Percentiles rank a stretch among this genome's conserved stretches.
Conservation (phyloP, 2,888 invertebrate species). For the Thysanoteuthis rhombus region DNA sequence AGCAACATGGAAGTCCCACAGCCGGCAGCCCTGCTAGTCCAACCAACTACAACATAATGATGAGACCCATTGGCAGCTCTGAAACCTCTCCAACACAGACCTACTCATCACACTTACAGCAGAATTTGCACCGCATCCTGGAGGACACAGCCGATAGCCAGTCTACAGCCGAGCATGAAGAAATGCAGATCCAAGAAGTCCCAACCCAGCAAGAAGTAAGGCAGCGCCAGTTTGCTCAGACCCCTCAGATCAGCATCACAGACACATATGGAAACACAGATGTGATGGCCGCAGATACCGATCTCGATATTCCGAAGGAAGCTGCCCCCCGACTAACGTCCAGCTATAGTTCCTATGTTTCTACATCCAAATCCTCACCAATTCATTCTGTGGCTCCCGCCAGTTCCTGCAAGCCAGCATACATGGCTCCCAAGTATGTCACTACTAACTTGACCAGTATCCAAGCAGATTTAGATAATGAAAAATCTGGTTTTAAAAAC, state of each 20-base stretch:
- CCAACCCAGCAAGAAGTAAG: conserved; percentile 34
- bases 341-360: not conserved
- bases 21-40: conserved; percentile 17
- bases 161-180: conserved; percentile 45
- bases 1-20: conserved; percentile 44
- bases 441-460: conserved; percentile 54
- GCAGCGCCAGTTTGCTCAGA: conserved; percentile 64
- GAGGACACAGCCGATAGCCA: conserved; percentile 60
- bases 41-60: conserved; percentile 30
- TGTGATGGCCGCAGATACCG: conserved; percentile 49
- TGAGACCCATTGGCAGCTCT: conserved; percentile 37
- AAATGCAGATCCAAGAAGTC: conserved; percentile 41
- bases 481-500: conserved; percentile 32
- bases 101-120: conserved; percentile 47
- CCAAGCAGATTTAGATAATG: conserved; percentile 40
- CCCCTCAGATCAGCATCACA: conserved; percentile 89
- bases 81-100: conserved; percentile 54
- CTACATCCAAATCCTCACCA: not conserved
- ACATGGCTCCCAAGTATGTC: conserved; percentile 40
- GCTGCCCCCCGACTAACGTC: not conserved
- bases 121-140: conserved; percentile 67
- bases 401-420: not conserved
- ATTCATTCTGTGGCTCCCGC: conserved; percentile 14
- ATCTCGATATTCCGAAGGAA: conserved; percentile 37
- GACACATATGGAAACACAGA: conserved; percentile 80